Conservation (phyloP, 2,888 invertebrate species). For the Diachrysia chrysitis region DNA sequence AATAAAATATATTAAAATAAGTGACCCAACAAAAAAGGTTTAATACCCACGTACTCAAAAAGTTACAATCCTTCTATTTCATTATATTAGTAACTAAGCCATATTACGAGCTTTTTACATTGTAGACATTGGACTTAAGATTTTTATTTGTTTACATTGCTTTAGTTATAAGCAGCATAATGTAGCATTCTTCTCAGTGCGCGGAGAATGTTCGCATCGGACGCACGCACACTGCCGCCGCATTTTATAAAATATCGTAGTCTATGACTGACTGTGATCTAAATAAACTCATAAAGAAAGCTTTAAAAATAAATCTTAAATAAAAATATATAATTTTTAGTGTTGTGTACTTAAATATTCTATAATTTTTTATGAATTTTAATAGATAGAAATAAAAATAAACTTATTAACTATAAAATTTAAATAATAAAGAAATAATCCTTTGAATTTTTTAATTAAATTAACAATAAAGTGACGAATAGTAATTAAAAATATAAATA, state of each 20-base stretch:
- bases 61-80: background rate
- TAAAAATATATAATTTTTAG: background rate
- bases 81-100: slow-evolving; percentile 6
- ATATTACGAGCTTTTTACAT: slow-evolving; percentile 23
- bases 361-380: background rate
- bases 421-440: background rate
- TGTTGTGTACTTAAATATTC: background rate
- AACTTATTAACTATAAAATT: background rate
- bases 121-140: slow-evolving; percentile 7
- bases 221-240: slow-evolving; percentile 49
- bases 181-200: slow-evolving; percentile 37
- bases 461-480: background rate
- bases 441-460: background rate
- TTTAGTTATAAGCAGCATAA: slow-evolving; percentile 33
- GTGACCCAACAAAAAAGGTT: background rate
- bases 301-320: slow-evolving; percentile 30
- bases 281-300: slow-evolving; percentile 13
- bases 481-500: background rate
- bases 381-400: slow-evolving; percentile 7
- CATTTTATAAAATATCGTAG: slow-evolving; percentile 34
- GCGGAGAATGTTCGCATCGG: slow-evolving; percentile 44
- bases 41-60: background rate
- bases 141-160: slow-evolving; percentile 41
- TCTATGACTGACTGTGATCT: slow-evolving; percentile 31
- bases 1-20: no score